phyloP scores from a whole-genome alignment of 2,113 vertebrate genomes.

The Vidua chalybeata region DNA sequence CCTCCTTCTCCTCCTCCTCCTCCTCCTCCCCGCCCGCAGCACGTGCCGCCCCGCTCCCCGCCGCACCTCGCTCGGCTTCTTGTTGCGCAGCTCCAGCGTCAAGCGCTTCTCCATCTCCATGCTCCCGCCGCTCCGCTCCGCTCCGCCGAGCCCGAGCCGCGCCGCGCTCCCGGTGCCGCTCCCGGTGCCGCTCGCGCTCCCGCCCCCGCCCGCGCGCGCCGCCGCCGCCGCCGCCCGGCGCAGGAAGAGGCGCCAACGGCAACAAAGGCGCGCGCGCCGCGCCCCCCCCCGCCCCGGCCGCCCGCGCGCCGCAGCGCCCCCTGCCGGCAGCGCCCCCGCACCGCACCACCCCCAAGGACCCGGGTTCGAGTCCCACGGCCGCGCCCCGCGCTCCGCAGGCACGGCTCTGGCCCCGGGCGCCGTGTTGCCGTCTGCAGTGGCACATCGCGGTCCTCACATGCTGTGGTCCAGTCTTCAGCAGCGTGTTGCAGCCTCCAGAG shows the following conservation, averaged over 20 bases:
- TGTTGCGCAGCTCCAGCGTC: too few species aligned
- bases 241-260: background rate
- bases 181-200: background rate
- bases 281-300: too few species aligned
- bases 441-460: accelerated
- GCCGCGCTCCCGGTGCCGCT: background rate
- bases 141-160: too few species aligned
- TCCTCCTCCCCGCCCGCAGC: too few species aligned
- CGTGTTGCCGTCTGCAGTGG: background rate
- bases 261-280: background rate
- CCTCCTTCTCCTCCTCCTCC: too few species aligned
- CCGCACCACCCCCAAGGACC: accelerated
- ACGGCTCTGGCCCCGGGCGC: accelerated
- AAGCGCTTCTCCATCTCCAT: too few species aligned
- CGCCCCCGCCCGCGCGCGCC: background rate
- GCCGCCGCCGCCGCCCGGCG: background rate
- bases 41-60: too few species aligned
- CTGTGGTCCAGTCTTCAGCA: background rate
- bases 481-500: background rate
- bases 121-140: too few species aligned
- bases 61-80: too few species aligned
- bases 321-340: background rate
- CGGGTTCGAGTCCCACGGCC: background rate
- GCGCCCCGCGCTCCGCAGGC: background rate
- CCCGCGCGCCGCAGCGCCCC: background rate